Conservation (phyloP, 2,888 invertebrate genomes). For the Eupithecia subfuscata region DNA sequence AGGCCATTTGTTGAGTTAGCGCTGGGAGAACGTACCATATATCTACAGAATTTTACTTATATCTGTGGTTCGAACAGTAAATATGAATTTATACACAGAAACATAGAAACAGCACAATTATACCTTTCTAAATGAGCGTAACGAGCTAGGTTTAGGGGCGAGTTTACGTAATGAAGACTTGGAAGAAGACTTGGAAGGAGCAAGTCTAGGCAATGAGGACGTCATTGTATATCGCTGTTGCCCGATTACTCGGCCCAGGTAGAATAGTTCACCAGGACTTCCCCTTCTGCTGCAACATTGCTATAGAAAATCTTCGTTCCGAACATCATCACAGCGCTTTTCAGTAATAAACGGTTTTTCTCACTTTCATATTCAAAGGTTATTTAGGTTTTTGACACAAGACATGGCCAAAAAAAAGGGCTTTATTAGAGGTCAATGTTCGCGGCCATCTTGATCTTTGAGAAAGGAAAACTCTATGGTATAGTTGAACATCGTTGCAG, state of each 20-base stretch:
- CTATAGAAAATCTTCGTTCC: neutral
- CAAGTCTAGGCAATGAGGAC: neutral
- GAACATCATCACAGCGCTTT: neutral
- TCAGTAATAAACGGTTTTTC: neutral
- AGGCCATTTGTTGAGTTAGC: too few species aligned
- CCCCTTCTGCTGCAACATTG: neutral
- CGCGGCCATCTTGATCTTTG: neutral
- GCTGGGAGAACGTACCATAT: too few species aligned
- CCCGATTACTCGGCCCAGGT: neutral
- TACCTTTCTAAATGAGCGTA: neutral
- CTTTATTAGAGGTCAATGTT: neutral
- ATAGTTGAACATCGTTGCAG: neutral
- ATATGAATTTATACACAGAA: neutral
- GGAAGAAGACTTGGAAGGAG: too few species aligned
- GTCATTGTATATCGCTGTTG: neutral
- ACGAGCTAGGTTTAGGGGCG: neutral
- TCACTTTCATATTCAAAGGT: neutral
- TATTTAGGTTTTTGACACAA: too few species aligned
- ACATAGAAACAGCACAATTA: neutral
- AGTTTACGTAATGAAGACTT: neutral
- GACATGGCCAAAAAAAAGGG: too few species aligned
- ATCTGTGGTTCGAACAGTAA: neutral
- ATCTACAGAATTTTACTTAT: too few species aligned
- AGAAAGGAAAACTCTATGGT: neutral
- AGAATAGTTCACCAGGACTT: neutral